Percentiles rank a stretch among this genome's conserved stretches.
Evolutionary conservation across 2,888 invertebrate species (phyloP).

Genomic region (Troides oblongomaculatus): DNA sequence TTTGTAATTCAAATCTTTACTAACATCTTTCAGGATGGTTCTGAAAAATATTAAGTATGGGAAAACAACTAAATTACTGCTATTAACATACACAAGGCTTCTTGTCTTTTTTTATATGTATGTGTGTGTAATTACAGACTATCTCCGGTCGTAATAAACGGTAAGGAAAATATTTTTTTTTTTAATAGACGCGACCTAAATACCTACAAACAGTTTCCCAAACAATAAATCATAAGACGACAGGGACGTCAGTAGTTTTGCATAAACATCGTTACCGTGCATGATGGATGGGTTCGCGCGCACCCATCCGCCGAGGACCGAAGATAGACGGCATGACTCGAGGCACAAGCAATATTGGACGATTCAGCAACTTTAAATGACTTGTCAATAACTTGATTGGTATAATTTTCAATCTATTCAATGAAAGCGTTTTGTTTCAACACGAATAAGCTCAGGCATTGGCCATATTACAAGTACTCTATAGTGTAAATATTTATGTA

Average conservation of each 20-base stretch:
- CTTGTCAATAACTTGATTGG: conserved; percentile 57
- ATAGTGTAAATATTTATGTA: too few relatives aligned
- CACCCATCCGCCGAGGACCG: conserved; percentile 51
- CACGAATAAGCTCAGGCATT: background rate
- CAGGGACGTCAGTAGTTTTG: conserved; percentile 61
- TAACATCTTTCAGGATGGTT: too few relatives aligned
- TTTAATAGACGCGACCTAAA: background rate
- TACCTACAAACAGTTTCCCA: conserved; percentile 25
- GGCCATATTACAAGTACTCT: too few relatives aligned
- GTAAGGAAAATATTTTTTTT: background rate
- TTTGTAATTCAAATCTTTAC: too few relatives aligned
- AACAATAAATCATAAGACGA: conserved; percentile 48
- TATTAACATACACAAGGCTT: too few relatives aligned
- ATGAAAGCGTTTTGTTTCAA: background rate
- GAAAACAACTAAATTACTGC: too few relatives aligned
- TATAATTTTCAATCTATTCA: conserved; percentile 12
- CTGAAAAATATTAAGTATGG: too few relatives aligned
- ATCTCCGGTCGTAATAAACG: too few relatives aligned
- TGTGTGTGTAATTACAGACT: too few relatives aligned
- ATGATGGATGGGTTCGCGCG: conserved; percentile 69
- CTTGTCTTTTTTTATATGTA: too few relatives aligned
- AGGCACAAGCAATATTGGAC: conserved; percentile 40
- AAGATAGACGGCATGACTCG: conserved; percentile 39
- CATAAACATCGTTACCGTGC: conserved; percentile 68
- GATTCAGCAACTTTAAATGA: conserved; percentile 65